A percentile compares a stretch with the other conserved stretches of the same genome.
phyloP scores from a whole-genome alignment of 92 coral and sea anemone species.

The Nematostella vectensis region DNA sequence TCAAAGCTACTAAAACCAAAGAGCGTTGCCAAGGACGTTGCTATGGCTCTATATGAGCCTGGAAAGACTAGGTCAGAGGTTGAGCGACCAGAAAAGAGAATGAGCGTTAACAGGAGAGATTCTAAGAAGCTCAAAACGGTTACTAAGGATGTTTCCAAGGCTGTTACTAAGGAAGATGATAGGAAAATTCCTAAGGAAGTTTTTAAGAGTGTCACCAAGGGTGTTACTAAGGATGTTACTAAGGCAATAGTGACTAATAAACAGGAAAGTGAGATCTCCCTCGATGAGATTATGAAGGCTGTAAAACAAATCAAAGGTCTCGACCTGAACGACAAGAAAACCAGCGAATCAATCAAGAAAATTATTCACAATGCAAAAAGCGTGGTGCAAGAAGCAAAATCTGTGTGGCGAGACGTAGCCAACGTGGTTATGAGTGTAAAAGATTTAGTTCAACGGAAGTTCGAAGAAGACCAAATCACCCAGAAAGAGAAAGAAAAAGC shows the following conservation, averaged over 20 bases:
- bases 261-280: conserved; percentile 9
- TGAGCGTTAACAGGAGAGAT: background rate
- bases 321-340: conserved; percentile 33
- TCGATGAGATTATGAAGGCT: conserved; percentile 32
- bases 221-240: background rate
- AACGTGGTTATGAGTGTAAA: conserved; percentile 47
- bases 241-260: background rate
- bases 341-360: conserved; percentile 40
- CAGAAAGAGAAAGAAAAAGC: conserved; percentile 2
- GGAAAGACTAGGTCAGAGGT: background rate
- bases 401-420: conserved; percentile 51
- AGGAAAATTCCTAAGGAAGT: no score
- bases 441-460: conserved; percentile 36
- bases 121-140: no score
- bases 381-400: conserved; percentile 62
- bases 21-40: background rate
- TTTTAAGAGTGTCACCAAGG: no score
- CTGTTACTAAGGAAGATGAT: no score
- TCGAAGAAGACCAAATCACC: background rate
- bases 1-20: background rate
- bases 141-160: background rate
- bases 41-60: no score
- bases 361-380: conserved; percentile 47
- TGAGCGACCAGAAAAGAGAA: background rate
- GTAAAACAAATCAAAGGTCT: conserved; percentile 33